phyloP scores from a whole-genome alignment of 1,140 invertebrate species.

The Pogonomyrmex barbatus region DNA sequence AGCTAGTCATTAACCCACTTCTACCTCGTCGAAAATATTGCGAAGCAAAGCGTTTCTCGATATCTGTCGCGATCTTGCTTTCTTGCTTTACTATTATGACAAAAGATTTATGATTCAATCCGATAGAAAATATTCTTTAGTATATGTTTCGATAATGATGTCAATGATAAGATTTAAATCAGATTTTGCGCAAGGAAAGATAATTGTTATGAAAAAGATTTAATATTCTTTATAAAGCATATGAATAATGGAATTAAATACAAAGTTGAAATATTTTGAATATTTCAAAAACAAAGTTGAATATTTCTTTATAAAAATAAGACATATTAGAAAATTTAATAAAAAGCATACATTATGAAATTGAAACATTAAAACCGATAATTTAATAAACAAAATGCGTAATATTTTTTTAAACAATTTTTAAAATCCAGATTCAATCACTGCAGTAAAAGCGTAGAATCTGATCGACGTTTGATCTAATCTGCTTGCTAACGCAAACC shows the following conservation, averaged over 20 bases:
- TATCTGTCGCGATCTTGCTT: background rate
- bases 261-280: too few species aligned
- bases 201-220: background rate
- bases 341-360: background rate
- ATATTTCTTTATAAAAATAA: background rate
- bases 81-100: background rate
- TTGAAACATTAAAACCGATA: background rate
- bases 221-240: background rate
- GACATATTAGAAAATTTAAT: background rate
- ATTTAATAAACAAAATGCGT: background rate
- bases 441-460: background rate
- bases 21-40: conserved; percentile 55
- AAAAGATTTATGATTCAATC: conserved; percentile 2
- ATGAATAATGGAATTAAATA: too few species aligned
- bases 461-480: background rate
- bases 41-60: conserved; percentile 43
- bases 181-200: background rate
- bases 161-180: too few species aligned
- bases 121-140: conserved; percentile 3
- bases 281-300: too few species aligned
- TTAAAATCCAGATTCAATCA: background rate
- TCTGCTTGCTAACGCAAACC: background rate
- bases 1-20: conserved; percentile 78
- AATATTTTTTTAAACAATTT: background rate
- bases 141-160: too few species aligned